These are phyloP conservation scores for Merops nubicus DNA, from an alignment of 2,113 vertebrate species.

Conservation along the genomic window DNA sequence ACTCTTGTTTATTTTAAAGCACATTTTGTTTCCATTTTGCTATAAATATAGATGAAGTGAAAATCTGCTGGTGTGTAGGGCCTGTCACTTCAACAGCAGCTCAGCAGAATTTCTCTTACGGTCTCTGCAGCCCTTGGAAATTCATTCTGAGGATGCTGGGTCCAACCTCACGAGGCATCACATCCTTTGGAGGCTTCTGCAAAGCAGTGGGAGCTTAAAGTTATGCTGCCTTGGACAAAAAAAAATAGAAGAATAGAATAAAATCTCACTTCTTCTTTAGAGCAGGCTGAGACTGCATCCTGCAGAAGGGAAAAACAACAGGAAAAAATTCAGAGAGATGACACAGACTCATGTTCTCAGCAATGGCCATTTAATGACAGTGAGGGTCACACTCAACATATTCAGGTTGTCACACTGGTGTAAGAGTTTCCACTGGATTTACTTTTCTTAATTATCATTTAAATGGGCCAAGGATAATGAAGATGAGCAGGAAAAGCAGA, in stretches of 20 bases:
- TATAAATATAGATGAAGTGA: constrained; percentile 50
- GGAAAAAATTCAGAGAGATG: not conserved
- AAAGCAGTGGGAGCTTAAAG: not conserved
- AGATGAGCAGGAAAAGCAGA: not conserved
- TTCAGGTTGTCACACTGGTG: not conserved
- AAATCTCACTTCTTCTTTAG: not conserved
- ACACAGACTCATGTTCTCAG: not conserved
- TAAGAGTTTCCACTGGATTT: not conserved
- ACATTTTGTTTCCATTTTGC: constrained; percentile 52
- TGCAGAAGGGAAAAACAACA: not conserved
- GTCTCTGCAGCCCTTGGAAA: not conserved
- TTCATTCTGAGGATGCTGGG: not conserved
- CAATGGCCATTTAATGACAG: not conserved
- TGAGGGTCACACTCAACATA: accelerated
- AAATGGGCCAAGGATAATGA: not conserved
- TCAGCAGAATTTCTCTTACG: not conserved
- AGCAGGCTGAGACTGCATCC: not conserved
- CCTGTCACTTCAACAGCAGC: not conserved
- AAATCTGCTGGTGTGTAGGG: constrained; percentile 47
- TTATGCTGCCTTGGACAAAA: not conserved
- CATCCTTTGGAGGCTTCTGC: not conserved
- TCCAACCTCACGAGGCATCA: not conserved
- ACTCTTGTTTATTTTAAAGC: constrained; percentile 39
- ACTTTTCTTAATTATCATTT: not conserved
- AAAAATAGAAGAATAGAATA: accelerated